phyloP scores from a whole-genome alignment of 2,888 invertebrate species.

The Acronicta psi region DNA sequence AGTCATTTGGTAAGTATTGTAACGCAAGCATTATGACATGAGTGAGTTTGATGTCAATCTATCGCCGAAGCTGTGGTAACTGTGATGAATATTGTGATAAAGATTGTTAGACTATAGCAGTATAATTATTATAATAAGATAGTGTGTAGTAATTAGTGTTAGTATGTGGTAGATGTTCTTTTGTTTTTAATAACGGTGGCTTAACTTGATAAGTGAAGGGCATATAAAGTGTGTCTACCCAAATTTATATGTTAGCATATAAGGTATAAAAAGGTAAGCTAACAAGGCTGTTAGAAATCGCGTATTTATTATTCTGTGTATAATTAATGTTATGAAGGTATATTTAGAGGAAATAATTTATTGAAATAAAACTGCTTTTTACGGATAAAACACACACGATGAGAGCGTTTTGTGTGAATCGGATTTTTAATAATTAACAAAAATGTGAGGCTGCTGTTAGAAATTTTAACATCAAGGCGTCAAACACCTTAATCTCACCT shows the following conservation, averaged over 20 bases:
- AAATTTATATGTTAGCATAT: not conserved
- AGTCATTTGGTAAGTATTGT: slow-evolving; percentile 43
- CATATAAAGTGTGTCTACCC: not conserved
- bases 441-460: no score
- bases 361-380: no score
- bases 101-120: slow-evolving; percentile 29
- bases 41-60: slow-evolving; percentile 11
- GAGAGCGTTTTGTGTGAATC: no score
- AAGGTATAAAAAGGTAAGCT: not conserved
- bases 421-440: no score
- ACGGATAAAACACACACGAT: no score
- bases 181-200: not conserved
- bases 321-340: not conserved
- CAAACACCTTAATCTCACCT: no score
- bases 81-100: slow-evolving; percentile 26
- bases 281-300: slow-evolving; percentile 25
- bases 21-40: slow-evolving; percentile 10
- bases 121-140: no score
- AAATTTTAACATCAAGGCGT: no score
- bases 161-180: not conserved
- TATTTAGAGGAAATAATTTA: not conserved
- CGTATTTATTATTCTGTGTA: slow-evolving; percentile 5
- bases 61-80: no score
- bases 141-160: not conserved
- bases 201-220: not conserved